Conservation (phyloP, 2,888 invertebrate genomes). For the Pheosia gnoma region DNA sequence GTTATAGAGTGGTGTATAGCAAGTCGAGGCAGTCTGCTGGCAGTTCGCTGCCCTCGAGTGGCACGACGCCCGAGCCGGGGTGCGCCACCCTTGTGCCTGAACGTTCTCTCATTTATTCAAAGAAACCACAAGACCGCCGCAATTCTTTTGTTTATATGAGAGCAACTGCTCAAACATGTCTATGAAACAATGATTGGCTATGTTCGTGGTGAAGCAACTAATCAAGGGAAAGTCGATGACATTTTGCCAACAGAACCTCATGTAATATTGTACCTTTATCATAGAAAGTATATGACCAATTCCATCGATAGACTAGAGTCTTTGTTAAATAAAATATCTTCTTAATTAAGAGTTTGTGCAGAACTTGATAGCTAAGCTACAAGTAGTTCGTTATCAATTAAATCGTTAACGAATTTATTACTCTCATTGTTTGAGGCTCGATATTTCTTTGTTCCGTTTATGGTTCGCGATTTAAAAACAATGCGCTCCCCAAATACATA, state of each 20-base stretch:
- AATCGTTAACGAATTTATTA: background rate
- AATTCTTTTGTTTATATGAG: conserved; percentile 29
- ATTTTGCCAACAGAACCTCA: background rate
- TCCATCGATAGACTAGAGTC: no score
- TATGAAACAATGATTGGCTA: conserved; percentile 12
- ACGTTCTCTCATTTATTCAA: conserved; percentile 32
- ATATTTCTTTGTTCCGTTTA: conserved; percentile 9
- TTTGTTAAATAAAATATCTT: no score
- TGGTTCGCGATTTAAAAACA: background rate
- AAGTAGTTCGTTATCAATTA: conserved; percentile 1
- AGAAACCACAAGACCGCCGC: conserved; percentile 22
- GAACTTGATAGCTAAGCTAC: no score
- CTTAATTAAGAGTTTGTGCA: no score
- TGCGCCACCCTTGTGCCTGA: conserved; percentile 21
- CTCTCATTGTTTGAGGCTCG: conserved; percentile 7
- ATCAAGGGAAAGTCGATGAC: background rate
- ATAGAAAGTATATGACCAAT: no score
- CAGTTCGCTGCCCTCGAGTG: conserved; percentile 45
- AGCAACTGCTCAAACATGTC: conserved; percentile 21
- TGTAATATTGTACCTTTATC: no score
- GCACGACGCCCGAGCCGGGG: conserved; percentile 37
- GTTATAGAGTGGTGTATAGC: conserved; percentile 24
- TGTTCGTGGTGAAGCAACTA: background rate
- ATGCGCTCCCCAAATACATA: no score
- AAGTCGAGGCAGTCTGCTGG: conserved; percentile 23